A percentile compares a stretch with the other conserved stretches of the same genome.
These are phyloP conservation scores for Lycocorax pyrrhopterus DNA, from an alignment of 2,113 vertebrate genomes.

Conservation along the genomic window DNA sequence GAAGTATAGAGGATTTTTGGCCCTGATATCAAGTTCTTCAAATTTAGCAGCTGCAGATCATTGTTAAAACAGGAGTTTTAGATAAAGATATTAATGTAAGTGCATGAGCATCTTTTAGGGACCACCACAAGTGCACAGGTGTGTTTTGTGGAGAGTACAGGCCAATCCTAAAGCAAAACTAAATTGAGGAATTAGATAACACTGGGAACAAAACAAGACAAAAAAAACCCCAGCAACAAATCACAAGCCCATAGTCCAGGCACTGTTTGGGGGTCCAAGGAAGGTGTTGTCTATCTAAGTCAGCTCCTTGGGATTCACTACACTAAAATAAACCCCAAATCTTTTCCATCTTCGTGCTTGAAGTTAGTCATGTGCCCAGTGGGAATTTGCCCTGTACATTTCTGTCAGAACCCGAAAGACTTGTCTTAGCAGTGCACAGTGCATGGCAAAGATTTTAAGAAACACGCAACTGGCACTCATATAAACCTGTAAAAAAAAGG, in stretches of 20 bases:
- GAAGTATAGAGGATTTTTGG: background rate
- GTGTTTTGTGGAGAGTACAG: accelerated
- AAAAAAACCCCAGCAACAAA: background rate
- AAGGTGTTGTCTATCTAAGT: background rate
- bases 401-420: background rate
- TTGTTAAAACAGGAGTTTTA: background rate
- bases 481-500: background rate
- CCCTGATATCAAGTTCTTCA: background rate
- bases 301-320: background rate
- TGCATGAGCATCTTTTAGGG: background rate
- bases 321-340: background rate
- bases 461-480: accelerated
- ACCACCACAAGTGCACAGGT: background rate
- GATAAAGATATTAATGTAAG: background rate
- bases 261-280: background rate
- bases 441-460: background rate
- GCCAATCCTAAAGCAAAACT: background rate
- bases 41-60: background rate
- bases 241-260: background rate
- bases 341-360: background rate
- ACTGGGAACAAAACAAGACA: background rate
- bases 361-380: background rate
- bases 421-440: background rate
- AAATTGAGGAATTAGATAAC: background rate
- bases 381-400: background rate